A percentile compares a stretch with the other conserved stretches of the same genome.
Conservation (phyloP, 2,888 invertebrate species). For the Drosophila glabriapex region DNA sequence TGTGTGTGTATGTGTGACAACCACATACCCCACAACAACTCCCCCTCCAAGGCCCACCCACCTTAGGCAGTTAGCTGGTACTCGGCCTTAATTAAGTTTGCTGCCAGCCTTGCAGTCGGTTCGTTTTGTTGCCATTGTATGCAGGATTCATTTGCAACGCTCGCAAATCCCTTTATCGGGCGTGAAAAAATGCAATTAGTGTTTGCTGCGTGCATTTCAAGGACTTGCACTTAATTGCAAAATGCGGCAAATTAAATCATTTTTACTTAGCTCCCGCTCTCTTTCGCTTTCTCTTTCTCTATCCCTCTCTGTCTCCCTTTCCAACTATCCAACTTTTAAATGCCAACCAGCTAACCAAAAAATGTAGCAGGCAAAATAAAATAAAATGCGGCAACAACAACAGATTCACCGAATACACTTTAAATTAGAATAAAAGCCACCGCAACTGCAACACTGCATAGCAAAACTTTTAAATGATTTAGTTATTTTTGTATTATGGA, state of each 20-base stretch:
- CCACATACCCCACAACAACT: not conserved
- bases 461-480: constrained; percentile 30
- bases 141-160: constrained; percentile 55
- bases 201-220: constrained; percentile 65
- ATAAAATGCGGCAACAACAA: constrained; percentile 13
- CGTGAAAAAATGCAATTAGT: constrained; percentile 80
- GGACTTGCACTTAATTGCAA: constrained; percentile 74
- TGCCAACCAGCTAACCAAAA: constrained; percentile 36
- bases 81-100: constrained; percentile 76
- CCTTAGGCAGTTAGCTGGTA: constrained; percentile 66
- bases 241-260: constrained; percentile 76
- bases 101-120: constrained; percentile 40
- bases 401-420: constrained; percentile 75
- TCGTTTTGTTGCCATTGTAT: constrained; percentile 29
- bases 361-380: constrained; percentile 5
- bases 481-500: constrained; percentile 19
- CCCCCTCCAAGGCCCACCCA: not conserved
- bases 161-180: constrained; percentile 63
- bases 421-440: constrained; percentile 84
- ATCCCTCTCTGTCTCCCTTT: not conserved
- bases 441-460: constrained; percentile 66
- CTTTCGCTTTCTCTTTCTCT: constrained; percentile 21
- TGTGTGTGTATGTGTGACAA: not conserved
- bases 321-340: constrained; percentile 32
- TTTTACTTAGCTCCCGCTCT: constrained; percentile 32